A percentile compares a stretch with the other conserved stretches of the same genome.
phyloP scores from a whole-genome alignment of 2,797 vertebrate genomes.

The Rhinichthys osculus region DNA sequence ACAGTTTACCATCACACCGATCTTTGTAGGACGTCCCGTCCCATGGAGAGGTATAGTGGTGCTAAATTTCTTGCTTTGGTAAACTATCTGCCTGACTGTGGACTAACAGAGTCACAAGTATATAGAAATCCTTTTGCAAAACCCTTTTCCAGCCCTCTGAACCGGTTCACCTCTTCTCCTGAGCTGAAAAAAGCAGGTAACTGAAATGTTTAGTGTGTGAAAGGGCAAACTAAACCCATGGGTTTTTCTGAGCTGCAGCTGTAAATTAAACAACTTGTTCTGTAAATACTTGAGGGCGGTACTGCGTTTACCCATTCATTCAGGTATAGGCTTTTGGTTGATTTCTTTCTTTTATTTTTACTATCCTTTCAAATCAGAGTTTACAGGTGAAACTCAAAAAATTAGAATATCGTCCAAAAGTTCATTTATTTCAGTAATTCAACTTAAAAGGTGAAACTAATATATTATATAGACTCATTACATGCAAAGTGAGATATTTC shows the following conservation, averaged over 20 bases:
- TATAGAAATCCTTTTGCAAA: slow-evolving; percentile 7
- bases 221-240: slow-evolving; percentile 35
- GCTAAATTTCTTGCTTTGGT: slow-evolving; percentile 27
- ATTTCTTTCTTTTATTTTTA: background rate
- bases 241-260: background rate
- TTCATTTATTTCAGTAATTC: too few species aligned
- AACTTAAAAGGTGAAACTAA: too few species aligned
- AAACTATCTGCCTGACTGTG: slow-evolving; percentile 20
- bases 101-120: slow-evolving; percentile 3
- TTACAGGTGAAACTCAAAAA: too few species aligned
- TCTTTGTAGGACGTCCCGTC: slow-evolving; percentile 17
- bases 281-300: slow-evolving; percentile 1
- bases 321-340: background rate
- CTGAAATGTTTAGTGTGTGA: slow-evolving; percentile 14
- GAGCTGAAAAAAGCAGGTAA: slow-evolving; percentile 24
- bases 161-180: slow-evolving; percentile 35
- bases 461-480: too few species aligned
- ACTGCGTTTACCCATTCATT: background rate
- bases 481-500: too few species aligned
- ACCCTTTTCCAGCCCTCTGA: slow-evolving; percentile 2
- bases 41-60: slow-evolving; percentile 15
- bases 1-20: slow-evolving; percentile 13
- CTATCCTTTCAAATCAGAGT: background rate
- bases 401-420: too few species aligned
- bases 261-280: slow-evolving; percentile 9